Conservation (phyloP, 1,140 invertebrate species). For the Spodoptera frugiperda region DNA sequence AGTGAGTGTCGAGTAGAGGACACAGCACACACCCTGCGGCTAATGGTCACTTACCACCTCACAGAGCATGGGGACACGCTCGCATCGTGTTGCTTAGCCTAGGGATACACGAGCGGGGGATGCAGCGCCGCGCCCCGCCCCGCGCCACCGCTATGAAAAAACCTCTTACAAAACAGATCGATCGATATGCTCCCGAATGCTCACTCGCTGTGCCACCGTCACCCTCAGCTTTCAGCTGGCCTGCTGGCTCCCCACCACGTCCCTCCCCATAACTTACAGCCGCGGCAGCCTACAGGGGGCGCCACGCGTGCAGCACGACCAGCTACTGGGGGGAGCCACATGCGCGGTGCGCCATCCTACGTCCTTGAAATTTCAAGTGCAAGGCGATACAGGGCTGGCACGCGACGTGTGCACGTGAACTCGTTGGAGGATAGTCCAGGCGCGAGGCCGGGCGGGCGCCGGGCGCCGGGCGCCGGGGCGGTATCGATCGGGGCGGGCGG, state of each 20-base stretch:
- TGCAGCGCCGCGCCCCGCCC: conserved; percentile 70
- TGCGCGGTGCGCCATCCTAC: not conserved
- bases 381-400: conserved; percentile 47
- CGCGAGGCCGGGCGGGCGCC: conserved; percentile 17
- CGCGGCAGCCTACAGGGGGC: not conserved
- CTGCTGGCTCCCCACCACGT: not conserved
- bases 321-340: not conserved
- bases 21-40: conserved; percentile 7
- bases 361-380: conserved; percentile 55
- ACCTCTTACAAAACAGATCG: conserved; percentile 81
- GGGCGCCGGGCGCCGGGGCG: conserved; percentile 38
- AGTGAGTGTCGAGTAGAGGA: not conserved
- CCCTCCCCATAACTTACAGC: conserved; percentile 11
- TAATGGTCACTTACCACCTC: conserved; percentile 54
- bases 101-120: conserved; percentile 56
- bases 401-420: conserved; percentile 46
- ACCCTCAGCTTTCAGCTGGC: conserved; percentile 35
- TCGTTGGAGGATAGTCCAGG: conserved; percentile 1
- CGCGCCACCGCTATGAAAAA: conserved; percentile 66
- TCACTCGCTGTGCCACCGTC: conserved; percentile 62
- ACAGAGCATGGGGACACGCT: conserved; percentile 18
- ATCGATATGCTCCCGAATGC: conserved; percentile 73
- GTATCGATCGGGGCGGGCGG: conserved; percentile 41
- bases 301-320: conserved; percentile 6
- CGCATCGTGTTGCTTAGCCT: conserved; percentile 50